These are phyloP conservation scores for Brachystomella parvula DNA, from an alignment of 1,140 invertebrate species.

Conservation along the genomic window DNA sequence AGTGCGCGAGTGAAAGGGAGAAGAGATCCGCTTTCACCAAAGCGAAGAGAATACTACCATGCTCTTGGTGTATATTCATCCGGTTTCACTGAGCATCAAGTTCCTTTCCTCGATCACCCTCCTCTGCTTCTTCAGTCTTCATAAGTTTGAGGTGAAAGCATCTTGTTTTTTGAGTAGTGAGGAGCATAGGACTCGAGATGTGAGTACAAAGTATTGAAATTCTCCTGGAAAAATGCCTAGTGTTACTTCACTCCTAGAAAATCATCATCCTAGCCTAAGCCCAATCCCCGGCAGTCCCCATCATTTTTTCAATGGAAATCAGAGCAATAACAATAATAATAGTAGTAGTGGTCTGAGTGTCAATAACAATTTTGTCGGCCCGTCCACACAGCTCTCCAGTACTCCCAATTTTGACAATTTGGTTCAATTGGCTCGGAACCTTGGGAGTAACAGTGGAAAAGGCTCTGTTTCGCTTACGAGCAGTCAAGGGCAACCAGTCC, in stretches of 20 bases:
- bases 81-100: no score
- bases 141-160: no score
- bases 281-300: conserved; percentile 30
- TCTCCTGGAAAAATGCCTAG: conserved; percentile 30
- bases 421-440: conserved; percentile 20
- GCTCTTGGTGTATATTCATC: no score
- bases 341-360: not conserved
- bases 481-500: no score
- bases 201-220: no score
- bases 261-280: conserved; percentile 27
- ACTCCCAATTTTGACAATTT: conserved; percentile 27
- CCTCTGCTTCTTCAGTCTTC: not conserved
- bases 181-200: no score
- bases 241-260: conserved; percentile 26
- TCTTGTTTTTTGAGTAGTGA: no score
- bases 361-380: conserved; percentile 5
- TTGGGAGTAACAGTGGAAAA: not conserved
- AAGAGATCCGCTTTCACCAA: no score
- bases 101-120: no score
- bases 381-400: not conserved
- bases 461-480: no score
- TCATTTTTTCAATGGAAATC: conserved; percentile 8
- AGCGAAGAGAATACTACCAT: no score
- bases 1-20: no score
- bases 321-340: conserved; percentile 5